These are phyloP conservation scores for Phoxinus phoxinus DNA, from an alignment of 2,113 vertebrate genomes.

Conservation along the genomic window DNA sequence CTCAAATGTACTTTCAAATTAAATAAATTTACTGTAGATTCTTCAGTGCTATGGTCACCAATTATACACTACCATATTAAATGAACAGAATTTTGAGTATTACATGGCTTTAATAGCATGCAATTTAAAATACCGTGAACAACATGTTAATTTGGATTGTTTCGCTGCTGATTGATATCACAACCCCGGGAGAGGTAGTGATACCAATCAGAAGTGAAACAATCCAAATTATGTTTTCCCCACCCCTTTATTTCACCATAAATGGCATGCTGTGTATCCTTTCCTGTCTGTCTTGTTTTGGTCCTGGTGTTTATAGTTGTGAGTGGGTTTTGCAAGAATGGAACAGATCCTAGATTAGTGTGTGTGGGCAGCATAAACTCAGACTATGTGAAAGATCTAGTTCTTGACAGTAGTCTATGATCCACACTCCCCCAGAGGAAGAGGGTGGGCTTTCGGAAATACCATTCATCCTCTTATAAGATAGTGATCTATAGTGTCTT, in stretches of 20 bases:
- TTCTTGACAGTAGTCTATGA: background rate
- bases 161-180: conserved; percentile 17
- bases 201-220: too few relatives aligned
- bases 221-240: too few relatives aligned
- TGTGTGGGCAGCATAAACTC: background rate
- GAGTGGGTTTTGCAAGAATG: background rate
- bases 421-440: background rate
- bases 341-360: conserved; percentile 11
- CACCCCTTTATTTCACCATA: background rate
- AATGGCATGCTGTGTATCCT: background rate
- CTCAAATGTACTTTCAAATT: background rate
- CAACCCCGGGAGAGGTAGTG: too few relatives aligned
- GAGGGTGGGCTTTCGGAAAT: conserved; percentile 59
- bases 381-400: background rate
- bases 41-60: background rate
- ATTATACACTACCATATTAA: background rate
- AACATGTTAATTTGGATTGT: background rate
- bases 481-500: conserved; percentile 48
- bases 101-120: background rate
- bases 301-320: conserved; percentile 22
- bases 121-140: background rate
- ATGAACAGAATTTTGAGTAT: background rate
- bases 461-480: conserved; percentile 57
- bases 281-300: conserved; percentile 9
- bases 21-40: background rate